Conservation (phyloP, 1,140 invertebrate genomes). For the Sminthurides bifidus region DNA sequence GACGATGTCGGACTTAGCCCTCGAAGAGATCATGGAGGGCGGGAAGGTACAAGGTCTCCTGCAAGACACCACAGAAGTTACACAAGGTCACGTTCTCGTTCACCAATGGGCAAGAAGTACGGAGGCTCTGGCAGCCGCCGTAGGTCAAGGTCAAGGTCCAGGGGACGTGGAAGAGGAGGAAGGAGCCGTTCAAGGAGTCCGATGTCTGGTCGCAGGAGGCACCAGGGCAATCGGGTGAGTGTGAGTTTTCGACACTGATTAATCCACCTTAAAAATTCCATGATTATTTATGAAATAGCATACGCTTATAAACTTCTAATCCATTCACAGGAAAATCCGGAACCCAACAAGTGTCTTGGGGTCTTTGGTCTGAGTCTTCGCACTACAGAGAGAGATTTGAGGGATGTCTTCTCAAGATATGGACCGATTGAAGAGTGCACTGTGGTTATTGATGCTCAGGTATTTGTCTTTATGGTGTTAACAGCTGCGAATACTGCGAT, state of each 20-base stretch:
- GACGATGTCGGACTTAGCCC: no score
- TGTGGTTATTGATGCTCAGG: conserved; percentile 90
- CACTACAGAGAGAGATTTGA: conserved; percentile 84
- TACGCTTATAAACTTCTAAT: conserved; percentile 1
- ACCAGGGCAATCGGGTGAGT: conserved; percentile 38
- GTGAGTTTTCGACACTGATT: conserved; percentile 18
- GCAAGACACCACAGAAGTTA: not conserved
- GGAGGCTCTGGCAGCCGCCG: not conserved
- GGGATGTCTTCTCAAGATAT: conserved; percentile 84
- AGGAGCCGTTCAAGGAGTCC: conserved; percentile 41
- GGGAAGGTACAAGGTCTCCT: not conserved
- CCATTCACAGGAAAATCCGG: conserved; percentile 59
- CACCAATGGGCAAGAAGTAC: not conserved
- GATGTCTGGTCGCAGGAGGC: conserved; percentile 43
- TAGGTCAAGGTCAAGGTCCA: not conserved
- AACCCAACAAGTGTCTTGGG: conserved; percentile 76
- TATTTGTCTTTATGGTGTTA: conserved; percentile 35
- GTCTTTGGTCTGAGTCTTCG: conserved; percentile 88
- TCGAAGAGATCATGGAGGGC: no score
- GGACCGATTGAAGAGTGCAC: conserved; percentile 86
- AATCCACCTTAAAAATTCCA: no score
- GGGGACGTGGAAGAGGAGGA: not conserved
- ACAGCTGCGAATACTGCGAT: not conserved
- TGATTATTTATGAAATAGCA: not conserved
- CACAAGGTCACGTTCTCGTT: not conserved